Evolutionary conservation across 2,797 vertebrate genomes (phyloP), one percentile per base, ranked within the genome.

Genomic region (Lacerta agilis): DNA sequence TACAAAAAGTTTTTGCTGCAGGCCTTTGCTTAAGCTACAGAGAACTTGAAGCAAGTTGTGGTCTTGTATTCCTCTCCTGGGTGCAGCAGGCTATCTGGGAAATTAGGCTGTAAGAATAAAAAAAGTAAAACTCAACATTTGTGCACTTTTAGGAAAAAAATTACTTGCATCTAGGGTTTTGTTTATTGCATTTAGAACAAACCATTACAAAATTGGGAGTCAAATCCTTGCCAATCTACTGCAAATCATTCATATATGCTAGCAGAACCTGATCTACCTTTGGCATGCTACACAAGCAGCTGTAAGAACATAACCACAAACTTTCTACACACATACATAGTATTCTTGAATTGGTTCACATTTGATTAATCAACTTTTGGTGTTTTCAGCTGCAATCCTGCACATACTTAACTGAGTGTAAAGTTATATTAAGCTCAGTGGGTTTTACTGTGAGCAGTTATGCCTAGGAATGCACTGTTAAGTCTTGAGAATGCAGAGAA

Each of bases 41-140:
- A 97, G 93, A 99, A 99, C 75, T 94, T 96, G 41, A 98, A 97
- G 93, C 95, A 96, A 0, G 98, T 99, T 86, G 97, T 97, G 29
- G 98, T 98, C 23, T 94, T 90, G 90, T 99, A 99, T 17, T 98
- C 95, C 67, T 98, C 97, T 1, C 96, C 98, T 0, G 98, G 97
- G 75, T 27, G 95, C 85, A 99, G 97, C 13, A 99, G 94, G 79
- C 92, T 90, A 2, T 94, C 90, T n/a, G 98, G 98, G 93, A 99
- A 99, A 25, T 97, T 94, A 43, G 96, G 89, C 99, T 99, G 93
- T 15, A 64, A 95, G 58, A 61, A 91, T 80, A 87, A 45, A 10
- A 71, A 58, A 49, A 72, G 4, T 4, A n/a, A 38, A 13, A 13
- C 49, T 15, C 43, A 55, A 55, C 0, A 71, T 20, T 55, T 69